Evolutionary conservation across 2,113 vertebrate genomes (phyloP), one percentile per base, ranked within the genome.

Genomic region (Psittacula cyanocephala): DNA sequence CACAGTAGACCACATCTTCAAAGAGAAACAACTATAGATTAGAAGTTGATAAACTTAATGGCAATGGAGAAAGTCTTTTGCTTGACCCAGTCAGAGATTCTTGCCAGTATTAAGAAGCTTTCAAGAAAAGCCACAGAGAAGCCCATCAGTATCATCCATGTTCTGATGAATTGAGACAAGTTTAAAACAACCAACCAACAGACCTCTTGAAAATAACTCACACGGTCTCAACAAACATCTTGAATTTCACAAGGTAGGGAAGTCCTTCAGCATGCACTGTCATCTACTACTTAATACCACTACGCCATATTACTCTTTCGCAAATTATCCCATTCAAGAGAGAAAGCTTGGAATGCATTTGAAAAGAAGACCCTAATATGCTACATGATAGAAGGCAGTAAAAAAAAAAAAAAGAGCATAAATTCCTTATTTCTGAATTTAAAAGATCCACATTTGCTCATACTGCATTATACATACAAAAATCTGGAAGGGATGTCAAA

Each of bases 301-400:
- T 8, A 6, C 10, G 37, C 18, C 37, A 11, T 9, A 5, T 19
- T 6, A 53, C 5, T 41, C 24, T n/a, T 37, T 29, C 39, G 39
- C 20, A 72, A 68, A 55, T 9, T 6, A 50, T 4, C 11, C 55
- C 14, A 14, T 8, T 31, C 37, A 14, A 39, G 19, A 78, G 2
- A 62, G 27, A 55, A 81, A 71, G 46, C 27, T 9, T 64, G n/a
- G 31, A 76, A 44, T 3, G 28, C 70, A 49, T 63, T 39, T 20
- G 15, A 41, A 44, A 72, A 76, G 71, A 35, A 80, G 11, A 71
- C 4, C 19, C 39, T 11, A 41, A 39, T 7, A 50, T 0, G 0
- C 10, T 27, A 46, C 24, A 18, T 63, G 24, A 67, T 74, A 81
- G 16, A 7, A 52, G 7, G 10, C 2, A 60, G 41, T 23, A 72